Base-by-base conservation (phyloP, 2,888 invertebrate genomes). In the Hyposoter didymator region DNA sequence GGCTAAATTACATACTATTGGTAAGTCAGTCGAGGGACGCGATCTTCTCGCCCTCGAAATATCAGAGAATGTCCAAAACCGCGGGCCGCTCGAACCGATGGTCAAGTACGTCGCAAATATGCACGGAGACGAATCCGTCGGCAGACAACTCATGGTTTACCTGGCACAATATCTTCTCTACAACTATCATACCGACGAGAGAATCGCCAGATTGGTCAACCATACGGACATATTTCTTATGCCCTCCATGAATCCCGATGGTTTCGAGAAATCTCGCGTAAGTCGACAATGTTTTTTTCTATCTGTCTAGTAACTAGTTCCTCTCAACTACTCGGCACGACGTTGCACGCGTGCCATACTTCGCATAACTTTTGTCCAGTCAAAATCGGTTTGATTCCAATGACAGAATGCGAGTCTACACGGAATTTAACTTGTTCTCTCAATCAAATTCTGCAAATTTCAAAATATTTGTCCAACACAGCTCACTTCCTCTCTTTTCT, bases 211-310 rank as follows among this genome's bases (percentile, higher is more conserved):
- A 83, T 94, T 99, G 80, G 95, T 99, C 0, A 96, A 99, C 91
- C 95, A 94, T 5, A 99, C 98, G 0, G 97, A 99, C 92, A 98
- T 99, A 87, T 99, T 97, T 94, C 94, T 99, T 90, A 97, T 99
- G 98, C 99, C 99, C 0, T 97, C 98, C 0, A 96, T 99, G 96
- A 99, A 99, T 95, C 99, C 99, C 49, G 97, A 99, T 95, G 99
- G 99, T 19, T 99, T 97, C 95, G 98, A 98, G 93, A 95, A 95
- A 81, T 97, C 99, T 75, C 92, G 95, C 95, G 97, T 97, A 94
- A 94, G 94, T 90, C 76, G 0, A 55, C 2, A 12, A 35, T n/a
- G 35, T 72, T 39, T 35, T 1, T 39, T 39, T 35, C 1, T 39
- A 64, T n/a, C 35, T 64, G 35, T 64, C 64, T n/a, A 52, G 19